phyloP scores from a whole-genome alignment of 2,888 invertebrate genomes.

The Theodoxus fluviatilis region DNA sequence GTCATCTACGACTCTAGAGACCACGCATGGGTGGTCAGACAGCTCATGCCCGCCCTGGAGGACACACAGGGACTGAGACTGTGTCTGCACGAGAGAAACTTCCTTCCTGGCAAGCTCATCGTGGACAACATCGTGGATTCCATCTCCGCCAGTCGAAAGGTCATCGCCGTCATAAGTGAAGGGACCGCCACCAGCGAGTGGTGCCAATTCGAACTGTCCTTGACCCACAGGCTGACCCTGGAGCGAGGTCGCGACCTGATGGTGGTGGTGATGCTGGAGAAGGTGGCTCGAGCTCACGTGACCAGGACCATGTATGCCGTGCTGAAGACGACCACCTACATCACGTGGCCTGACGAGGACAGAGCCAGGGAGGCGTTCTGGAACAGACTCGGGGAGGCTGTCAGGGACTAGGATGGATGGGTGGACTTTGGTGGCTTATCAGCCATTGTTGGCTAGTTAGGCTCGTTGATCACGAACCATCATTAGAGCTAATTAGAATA shows the following conservation, averaged over 20 bases:
- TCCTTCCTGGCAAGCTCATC: constrained; percentile 75
- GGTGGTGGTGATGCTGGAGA: constrained; percentile 73
- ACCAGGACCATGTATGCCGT: constrained; percentile 74
- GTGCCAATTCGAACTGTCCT: constrained; percentile 78
- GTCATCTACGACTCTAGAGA: constrained; percentile 76
- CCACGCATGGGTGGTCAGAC: constrained; percentile 73
- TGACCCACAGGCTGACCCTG: constrained; percentile 72
- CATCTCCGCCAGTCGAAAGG: constrained; percentile 74
- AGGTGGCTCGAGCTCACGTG: constrained; percentile 71
- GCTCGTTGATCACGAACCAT: too few relatives aligned
- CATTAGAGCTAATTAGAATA: too few relatives aligned
- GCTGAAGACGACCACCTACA: constrained; percentile 76
- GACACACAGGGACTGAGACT: constrained; percentile 64
- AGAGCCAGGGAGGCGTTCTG: constrained; percentile 32
- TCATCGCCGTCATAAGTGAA: constrained; percentile 74
- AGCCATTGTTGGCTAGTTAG: too few relatives aligned
- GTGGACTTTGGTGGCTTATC: too few relatives aligned
- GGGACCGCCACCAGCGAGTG: constrained; percentile 75
- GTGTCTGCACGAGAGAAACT: constrained; percentile 77
- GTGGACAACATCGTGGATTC: constrained; percentile 76
- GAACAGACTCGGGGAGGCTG: too few relatives aligned
- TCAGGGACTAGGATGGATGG: too few relatives aligned
- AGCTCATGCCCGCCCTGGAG: constrained; percentile 74
- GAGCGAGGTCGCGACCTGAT: constrained; percentile 70
- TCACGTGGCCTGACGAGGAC: constrained; percentile 70